phyloP scores from a whole-genome alignment of 2,113 vertebrate genomes.

The Ibidorhyncha struthersii region DNA sequence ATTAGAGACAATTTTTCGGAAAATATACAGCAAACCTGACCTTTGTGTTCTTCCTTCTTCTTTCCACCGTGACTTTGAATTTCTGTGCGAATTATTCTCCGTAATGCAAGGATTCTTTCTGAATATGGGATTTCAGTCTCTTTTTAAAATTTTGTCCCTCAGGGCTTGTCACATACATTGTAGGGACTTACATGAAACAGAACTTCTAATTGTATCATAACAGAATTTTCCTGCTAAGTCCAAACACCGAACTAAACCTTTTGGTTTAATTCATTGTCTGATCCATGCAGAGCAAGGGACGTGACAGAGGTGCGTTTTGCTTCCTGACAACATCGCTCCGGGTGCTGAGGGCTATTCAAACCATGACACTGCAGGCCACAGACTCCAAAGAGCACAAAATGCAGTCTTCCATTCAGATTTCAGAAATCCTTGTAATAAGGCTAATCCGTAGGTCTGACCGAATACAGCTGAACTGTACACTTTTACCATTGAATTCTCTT shows the following conservation, averaged over 20 bases:
- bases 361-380: background rate
- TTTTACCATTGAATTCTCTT: background rate
- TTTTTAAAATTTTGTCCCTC: background rate
- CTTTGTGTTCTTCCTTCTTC: background rate
- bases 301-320: background rate
- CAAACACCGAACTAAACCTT: background rate
- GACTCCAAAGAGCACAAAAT: background rate
- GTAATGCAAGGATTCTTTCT: background rate
- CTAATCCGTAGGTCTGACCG: background rate
- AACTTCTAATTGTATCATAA: background rate
- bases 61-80: background rate
- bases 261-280: background rate
- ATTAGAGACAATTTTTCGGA: background rate
- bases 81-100: background rate
- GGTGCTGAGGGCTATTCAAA: background rate
- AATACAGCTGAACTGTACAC: background rate
- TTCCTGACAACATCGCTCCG: background rate
- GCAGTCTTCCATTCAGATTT: background rate
- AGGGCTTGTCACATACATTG: background rate
- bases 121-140: background rate
- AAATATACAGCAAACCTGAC: background rate
- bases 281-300: background rate
- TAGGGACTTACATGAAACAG: background rate
- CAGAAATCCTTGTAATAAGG: background rate
- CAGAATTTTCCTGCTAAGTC: background rate